These are phyloP conservation scores for Aphelocoma coerulescens DNA, from an alignment of 2,113 vertebrate genomes.

Conservation along the genomic window DNA sequence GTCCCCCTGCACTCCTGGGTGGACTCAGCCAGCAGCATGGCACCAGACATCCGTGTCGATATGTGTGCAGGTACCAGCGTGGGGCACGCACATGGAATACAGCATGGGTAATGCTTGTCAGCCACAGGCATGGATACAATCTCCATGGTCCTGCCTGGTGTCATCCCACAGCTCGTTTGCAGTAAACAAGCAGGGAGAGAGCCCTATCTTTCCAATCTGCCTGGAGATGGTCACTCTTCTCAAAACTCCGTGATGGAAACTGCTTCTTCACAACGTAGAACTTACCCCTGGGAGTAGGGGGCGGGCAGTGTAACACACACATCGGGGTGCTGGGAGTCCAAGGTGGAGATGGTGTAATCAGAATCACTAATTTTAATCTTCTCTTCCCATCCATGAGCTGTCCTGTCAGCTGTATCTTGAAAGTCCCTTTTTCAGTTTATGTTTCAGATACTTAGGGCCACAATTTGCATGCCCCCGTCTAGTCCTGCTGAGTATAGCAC, in stretches of 20 bases:
- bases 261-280: neutral
- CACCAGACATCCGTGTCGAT: rapidly evolving
- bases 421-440: neutral
- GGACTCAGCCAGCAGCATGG: neutral
- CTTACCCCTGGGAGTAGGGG: neutral
- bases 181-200: neutral
- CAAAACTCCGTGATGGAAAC: neutral
- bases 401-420: neutral
- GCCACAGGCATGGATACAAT: rapidly evolving
- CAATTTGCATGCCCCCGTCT: neutral
- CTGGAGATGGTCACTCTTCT: neutral
- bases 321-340: neutral
- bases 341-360: neutral
- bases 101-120: rapidly evolving
- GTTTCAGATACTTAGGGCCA: neutral
- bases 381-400: neutral
- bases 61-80: rapidly evolving
- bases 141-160: neutral
- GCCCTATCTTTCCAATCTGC: neutral
- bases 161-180: neutral
- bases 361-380: neutral
- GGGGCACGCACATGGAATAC: rapidly evolving
- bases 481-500: neutral
- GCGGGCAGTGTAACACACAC: neutral
- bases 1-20: neutral